phyloP scores from a whole-genome alignment of 2,888 invertebrate species.

The Coecobrya sp. region DNA sequence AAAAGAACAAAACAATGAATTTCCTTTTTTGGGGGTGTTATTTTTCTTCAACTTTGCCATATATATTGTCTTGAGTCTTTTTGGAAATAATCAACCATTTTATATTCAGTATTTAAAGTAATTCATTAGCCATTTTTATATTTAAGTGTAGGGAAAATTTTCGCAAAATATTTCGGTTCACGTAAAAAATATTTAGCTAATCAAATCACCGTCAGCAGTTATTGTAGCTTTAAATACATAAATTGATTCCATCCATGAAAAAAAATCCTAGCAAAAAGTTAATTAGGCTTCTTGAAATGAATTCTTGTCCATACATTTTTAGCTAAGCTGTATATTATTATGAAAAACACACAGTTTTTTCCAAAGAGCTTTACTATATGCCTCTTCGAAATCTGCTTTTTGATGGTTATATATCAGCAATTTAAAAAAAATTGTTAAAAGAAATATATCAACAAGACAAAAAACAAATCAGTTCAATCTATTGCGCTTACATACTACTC shows the following conservation, averaged over 20 bases:
- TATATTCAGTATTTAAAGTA: not conserved
- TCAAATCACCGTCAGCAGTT: no score
- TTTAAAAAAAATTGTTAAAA: not conserved
- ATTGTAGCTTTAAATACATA: not conserved
- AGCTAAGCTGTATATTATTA: not conserved
- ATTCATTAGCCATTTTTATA: not conserved
- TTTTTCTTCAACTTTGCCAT: not conserved
- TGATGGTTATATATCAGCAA: not conserved
- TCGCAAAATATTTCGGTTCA: not conserved
- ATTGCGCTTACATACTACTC: conserved; percentile 20
- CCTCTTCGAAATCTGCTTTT: not conserved
- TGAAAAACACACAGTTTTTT: not conserved
- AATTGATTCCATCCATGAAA: conserved; percentile 60
- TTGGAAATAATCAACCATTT: not conserved
- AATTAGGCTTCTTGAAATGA: not conserved
- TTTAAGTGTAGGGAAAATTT: not conserved
- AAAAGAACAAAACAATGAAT: not conserved
- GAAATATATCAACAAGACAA: conserved; percentile 16
- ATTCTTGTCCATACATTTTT: not conserved
- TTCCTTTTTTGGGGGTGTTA: not conserved
- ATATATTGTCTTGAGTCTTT: not conserved
- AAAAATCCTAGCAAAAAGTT: not conserved
- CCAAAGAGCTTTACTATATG: conserved; percentile 34
- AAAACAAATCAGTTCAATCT: conserved; percentile 31
- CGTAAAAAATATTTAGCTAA: not conserved